These are phyloP conservation scores for Eristalinus aeneus DNA, from an alignment of 2,888 invertebrate species.

Conservation along the genomic window DNA sequence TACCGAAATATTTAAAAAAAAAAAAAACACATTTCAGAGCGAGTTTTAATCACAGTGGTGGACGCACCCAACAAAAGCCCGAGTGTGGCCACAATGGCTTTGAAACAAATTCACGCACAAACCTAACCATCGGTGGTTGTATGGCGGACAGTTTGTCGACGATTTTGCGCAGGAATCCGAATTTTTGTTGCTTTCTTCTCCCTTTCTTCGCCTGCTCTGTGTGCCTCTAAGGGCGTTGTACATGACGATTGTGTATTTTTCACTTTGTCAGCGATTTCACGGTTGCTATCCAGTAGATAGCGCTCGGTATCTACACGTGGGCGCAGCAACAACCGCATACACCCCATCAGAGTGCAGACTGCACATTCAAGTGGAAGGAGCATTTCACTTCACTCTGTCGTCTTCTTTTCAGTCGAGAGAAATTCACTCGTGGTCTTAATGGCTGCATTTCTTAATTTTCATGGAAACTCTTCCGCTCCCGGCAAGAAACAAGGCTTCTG, in stretches of 20 bases:
- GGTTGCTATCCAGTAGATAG: constrained; percentile 28
- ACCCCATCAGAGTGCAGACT: constrained; percentile 45
- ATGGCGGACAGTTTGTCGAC: not conserved
- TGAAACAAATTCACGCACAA: constrained; percentile 22
- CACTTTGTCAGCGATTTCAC: constrained; percentile 31
- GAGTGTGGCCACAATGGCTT: not conserved
- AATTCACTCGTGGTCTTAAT: constrained; percentile 57
- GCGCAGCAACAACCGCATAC: not conserved
- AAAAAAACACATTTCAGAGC: constrained; percentile 46
- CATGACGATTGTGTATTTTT: constrained; percentile 15
- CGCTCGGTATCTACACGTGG: constrained; percentile 9
- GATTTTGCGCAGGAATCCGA: not conserved
- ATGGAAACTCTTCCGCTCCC: constrained; percentile 35
- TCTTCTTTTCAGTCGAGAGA: constrained; percentile 36
- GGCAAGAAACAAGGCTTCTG: not conserved
- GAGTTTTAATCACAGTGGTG: constrained; percentile 54
- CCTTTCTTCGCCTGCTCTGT: constrained; percentile 14
- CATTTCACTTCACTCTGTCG: not conserved
- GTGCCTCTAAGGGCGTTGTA: constrained; percentile 47
- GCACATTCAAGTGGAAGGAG: constrained; percentile 54
- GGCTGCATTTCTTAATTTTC: constrained; percentile 62
- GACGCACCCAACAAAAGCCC: not conserved
- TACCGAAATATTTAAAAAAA: constrained; percentile 45
- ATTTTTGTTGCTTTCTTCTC: not conserved
- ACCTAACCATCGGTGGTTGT: not conserved